Evolutionary conservation across 30 jellyfish, hydroid and myxozoan species (phyloP).

Genomic region (Hydractinia symbiolongicarpus): DNA sequence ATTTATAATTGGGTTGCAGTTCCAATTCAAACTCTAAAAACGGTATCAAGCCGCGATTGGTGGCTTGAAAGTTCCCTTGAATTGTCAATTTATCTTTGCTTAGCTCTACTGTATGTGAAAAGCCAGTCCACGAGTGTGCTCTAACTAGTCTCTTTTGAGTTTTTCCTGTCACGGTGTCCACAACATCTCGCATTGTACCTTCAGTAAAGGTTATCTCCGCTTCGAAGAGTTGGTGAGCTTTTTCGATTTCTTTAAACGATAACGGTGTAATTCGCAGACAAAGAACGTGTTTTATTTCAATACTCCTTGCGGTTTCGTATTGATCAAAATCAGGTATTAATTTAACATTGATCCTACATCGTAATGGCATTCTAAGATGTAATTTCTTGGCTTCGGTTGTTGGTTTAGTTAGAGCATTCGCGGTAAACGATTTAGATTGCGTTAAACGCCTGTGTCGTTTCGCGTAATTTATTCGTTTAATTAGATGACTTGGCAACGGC

Average conservation of each 20-base stretch:
- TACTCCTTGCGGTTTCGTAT: background rate
- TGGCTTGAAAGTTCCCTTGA: conserved; percentile 1
- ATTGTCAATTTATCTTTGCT: background rate
- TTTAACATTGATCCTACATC: background rate
- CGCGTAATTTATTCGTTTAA: too few species aligned
- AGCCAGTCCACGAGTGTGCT: conserved; percentile 23
- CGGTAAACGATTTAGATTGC: too few species aligned
- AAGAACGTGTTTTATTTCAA: background rate
- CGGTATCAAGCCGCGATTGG: conserved; percentile 3
- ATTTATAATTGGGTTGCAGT: background rate
- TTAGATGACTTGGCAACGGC: too few species aligned
- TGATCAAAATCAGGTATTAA: background rate
- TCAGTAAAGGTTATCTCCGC: conserved; percentile 15
- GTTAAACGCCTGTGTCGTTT: too few species aligned
- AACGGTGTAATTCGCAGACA: background rate
- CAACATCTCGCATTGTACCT: conserved; percentile 6
- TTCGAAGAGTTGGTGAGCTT: conserved; percentile 5
- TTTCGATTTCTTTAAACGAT: background rate
- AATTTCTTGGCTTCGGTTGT: background rate
- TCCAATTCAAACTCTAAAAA: conserved; percentile 10
- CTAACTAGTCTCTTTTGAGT: background rate
- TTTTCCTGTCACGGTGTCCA: background rate
- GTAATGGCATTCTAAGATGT: background rate
- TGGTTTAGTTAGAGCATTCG: background rate
- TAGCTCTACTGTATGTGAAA: conserved; percentile 14